Evolutionary conservation across 2,888 invertebrate genomes (phyloP).

Genomic region (Clostera curtula): DNA sequence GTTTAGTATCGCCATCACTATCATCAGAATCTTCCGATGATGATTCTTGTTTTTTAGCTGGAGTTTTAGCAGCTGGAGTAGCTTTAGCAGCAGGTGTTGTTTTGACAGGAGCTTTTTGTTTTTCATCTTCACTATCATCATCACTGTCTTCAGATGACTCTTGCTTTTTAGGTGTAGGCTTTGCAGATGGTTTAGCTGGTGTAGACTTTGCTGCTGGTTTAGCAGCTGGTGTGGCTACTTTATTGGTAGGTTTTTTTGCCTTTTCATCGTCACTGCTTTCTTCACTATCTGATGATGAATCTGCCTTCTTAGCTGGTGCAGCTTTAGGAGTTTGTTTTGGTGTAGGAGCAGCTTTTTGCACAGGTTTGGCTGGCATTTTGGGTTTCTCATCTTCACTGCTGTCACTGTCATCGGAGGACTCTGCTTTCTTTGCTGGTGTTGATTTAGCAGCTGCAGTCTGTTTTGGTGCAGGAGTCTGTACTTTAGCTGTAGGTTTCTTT

Average conservation of each 20-base stretch:
- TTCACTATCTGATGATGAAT: slow-evolving; percentile 45
- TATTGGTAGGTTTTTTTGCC: slow-evolving; percentile 14
- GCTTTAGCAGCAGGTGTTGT: slow-evolving; percentile 28
- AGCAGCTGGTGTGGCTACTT: slow-evolving; percentile 16
- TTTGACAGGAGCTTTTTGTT: slow-evolving; percentile 19
- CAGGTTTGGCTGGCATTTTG: slow-evolving; percentile 23
- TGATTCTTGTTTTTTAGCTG: slow-evolving; percentile 29
- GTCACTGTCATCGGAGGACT: slow-evolving; percentile 39
- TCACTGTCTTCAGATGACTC: slow-evolving; percentile 38
- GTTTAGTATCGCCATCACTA: slow-evolving; percentile 36
- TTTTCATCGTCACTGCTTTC: slow-evolving; percentile 30
- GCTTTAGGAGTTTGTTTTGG: slow-evolving; percentile 31
- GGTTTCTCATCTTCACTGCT: slow-evolving; percentile 23
- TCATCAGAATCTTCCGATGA: slow-evolving; percentile 47
- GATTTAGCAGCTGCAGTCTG: slow-evolving; percentile 3
- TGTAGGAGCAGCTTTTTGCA: slow-evolving; percentile 24
- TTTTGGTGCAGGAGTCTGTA: slow-evolving; percentile 20
- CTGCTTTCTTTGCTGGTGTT: slow-evolving; percentile 15
- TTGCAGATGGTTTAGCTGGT: slow-evolving; percentile 21
- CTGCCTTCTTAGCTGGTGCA: slow-evolving; percentile 14
- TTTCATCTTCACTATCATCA: slow-evolving; percentile 30
- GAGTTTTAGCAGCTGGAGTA: slow-evolving; percentile 13
- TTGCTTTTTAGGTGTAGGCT: slow-evolving; percentile 21
- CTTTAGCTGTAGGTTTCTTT: slow-evolving; percentile 17
- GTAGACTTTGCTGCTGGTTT: slow-evolving; percentile 19